Conservation (phyloP, 2,113 vertebrate genomes). For the Bufo bufo region DNA sequence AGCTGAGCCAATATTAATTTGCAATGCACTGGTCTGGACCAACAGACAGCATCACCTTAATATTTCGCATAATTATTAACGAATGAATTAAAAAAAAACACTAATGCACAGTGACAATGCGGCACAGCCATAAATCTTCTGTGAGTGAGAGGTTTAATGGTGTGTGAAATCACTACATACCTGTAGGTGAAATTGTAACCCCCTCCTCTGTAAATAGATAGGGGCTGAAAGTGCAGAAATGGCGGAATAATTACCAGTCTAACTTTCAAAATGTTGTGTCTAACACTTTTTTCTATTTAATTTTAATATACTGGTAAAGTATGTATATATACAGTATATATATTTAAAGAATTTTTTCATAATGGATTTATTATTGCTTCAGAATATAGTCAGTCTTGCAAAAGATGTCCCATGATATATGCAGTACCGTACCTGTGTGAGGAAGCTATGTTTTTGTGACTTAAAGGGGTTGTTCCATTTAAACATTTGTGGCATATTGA, state of each 20-base stretch:
- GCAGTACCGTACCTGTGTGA: too few relatives aligned
- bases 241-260: not conserved
- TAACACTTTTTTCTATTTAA: not conserved
- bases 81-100: slow-evolving; percentile 22
- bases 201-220: not conserved
- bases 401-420: too few relatives aligned
- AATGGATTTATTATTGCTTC: not conserved
- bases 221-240: not conserved
- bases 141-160: slow-evolving; percentile 18
- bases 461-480: too few relatives aligned
- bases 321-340: too few relatives aligned
- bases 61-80: slow-evolving; percentile 42
- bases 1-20: not conserved
- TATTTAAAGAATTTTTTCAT: too few relatives aligned
- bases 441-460: too few relatives aligned
- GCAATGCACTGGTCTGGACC: slow-evolving; percentile 20
- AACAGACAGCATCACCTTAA: slow-evolving; percentile 25
- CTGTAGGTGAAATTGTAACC: not conserved
- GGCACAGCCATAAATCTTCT: not conserved
- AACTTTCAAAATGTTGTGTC: not conserved
- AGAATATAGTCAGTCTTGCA: not conserved
- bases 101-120: slow-evolving; percentile 37
- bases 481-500: too few relatives aligned
- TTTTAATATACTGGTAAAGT: not conserved
- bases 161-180: slow-evolving; percentile 1